Base-by-base conservation (phyloP, 2,888 invertebrate species). In the Gandaritis pyraliata region DNA sequence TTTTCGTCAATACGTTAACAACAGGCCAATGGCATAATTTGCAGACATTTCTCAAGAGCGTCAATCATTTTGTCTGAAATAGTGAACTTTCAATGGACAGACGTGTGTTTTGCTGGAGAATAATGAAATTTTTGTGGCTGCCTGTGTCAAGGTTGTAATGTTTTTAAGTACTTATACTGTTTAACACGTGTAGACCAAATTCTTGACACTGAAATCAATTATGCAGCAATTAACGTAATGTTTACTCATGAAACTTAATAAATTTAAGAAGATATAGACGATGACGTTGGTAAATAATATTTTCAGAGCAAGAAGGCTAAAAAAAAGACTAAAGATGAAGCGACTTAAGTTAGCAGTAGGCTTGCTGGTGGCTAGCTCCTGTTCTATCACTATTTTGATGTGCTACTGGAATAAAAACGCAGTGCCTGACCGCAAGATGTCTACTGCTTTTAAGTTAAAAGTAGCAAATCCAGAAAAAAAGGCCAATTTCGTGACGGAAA, bases 291-390 rank as follows among this genome's bases (percentile, higher is more conserved):
- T 33, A 33, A 33, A 33, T 29, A 29, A 6, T 46, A 13, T 47
- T 83, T 87, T 60, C 80, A 88, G 89, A 64, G 51, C 83, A 61
- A 81, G 76, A 65, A 83, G 81, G 69, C 52, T 78, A 8, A 70
- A 69, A 50, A 79, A 80, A 56, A 78, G 76, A 71, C 48, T 65
- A 49, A 81, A 68, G 46, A 81, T 82, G 77, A 81, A 72, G 59
- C 83, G 81, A 54, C 63, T 81, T 29, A 83, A 80, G 70, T 65
- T 81, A 64, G 64, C 74, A 29, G 62, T 81, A 3, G 65, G 70
- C 39, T 38, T 77, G 46, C 58, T 80, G 48, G 72, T 68, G 15
- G 54, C 55, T 30, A 66, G 71, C 30, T 75, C 76, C 0, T 75
- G 76, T 62, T 75, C 83, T 38, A 61, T 78, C n/a, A 76, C 78